These are phyloP conservation scores for Rousettus leschenaultii DNA, from an alignment of 2,113 vertebrate species.

Conservation along the genomic window DNA sequence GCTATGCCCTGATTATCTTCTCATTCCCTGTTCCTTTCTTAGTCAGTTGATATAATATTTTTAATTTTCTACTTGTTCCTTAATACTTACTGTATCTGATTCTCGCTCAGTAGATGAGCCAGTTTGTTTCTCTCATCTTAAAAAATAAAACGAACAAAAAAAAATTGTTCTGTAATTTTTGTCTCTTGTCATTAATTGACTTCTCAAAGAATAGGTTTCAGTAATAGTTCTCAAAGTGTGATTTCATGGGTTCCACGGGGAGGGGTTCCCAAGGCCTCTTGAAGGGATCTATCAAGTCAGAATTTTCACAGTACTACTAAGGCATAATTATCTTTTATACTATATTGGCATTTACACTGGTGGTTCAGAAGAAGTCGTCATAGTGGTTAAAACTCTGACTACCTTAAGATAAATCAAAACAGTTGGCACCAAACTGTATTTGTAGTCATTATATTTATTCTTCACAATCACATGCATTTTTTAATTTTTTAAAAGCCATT, in stretches of 20 bases:
- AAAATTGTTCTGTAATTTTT: not conserved
- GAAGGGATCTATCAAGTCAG: not conserved
- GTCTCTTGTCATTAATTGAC: not conserved
- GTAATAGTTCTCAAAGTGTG: not conserved
- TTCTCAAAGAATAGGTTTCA: not conserved
- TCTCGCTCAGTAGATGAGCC: not conserved
- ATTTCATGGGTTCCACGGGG: not conserved
- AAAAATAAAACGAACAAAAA: constrained; percentile 4
- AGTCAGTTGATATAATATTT: not conserved
- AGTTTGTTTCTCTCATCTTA: not conserved
- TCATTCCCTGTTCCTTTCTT: not conserved
- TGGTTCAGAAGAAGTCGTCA: not conserved
- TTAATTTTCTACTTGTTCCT: not conserved
- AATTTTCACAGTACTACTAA: not conserved
- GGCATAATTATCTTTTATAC: not conserved
- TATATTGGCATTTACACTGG: not conserved
- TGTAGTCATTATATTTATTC: not conserved
- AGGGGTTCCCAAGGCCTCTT: not conserved
- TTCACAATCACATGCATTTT: not conserved
- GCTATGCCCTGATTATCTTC: not conserved
- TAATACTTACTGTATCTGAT: not conserved
- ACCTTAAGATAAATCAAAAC: not conserved
- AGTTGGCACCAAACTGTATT: not conserved
- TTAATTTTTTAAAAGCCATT: not conserved
- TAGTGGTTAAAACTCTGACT: not conserved